Conservation (phyloP, 2,888 invertebrate genomes). For the Amblyteles armatorius region DNA sequence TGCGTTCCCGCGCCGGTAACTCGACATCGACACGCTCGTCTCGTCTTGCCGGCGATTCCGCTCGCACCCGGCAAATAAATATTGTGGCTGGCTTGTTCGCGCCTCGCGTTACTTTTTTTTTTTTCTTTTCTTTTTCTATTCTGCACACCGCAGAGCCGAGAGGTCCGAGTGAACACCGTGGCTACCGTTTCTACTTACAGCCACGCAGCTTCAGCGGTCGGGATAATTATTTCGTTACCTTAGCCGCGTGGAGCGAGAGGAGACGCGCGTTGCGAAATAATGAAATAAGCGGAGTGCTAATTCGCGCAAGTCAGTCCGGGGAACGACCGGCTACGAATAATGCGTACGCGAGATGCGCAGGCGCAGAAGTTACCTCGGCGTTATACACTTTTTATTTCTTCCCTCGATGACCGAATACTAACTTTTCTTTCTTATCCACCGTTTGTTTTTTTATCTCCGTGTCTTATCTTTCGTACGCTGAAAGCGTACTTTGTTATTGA, state of each 20-base stretch:
- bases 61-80: constrained; percentile 57
- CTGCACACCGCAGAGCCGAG: background rate
- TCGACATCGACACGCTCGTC: constrained; percentile 30
- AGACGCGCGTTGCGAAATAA: constrained; percentile 52
- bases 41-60: constrained; percentile 17
- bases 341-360: constrained; percentile 13
- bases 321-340: constrained; percentile 38
- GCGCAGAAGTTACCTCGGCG: constrained; percentile 6
- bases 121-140: background rate
- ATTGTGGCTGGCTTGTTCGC: constrained; percentile 56
- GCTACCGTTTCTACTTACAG: constrained; percentile 42
- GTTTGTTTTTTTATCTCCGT: too few species aligned
- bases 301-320: constrained; percentile 40
- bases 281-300: constrained; percentile 53
- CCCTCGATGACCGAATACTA: background rate
- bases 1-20: constrained; percentile 22
- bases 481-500: background rate
- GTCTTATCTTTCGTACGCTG: too few species aligned
- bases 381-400: background rate
- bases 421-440: background rate
- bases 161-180: background rate
- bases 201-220: constrained; percentile 46
- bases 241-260: constrained; percentile 9
- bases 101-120: constrained; percentile 19
- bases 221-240: constrained; percentile 59